Percentiles rank a stretch among this genome's conserved stretches.
These are phyloP conservation scores for Drosophila percnosoma DNA, from an alignment of 2,888 invertebrate genomes.

Conservation along the genomic window DNA sequence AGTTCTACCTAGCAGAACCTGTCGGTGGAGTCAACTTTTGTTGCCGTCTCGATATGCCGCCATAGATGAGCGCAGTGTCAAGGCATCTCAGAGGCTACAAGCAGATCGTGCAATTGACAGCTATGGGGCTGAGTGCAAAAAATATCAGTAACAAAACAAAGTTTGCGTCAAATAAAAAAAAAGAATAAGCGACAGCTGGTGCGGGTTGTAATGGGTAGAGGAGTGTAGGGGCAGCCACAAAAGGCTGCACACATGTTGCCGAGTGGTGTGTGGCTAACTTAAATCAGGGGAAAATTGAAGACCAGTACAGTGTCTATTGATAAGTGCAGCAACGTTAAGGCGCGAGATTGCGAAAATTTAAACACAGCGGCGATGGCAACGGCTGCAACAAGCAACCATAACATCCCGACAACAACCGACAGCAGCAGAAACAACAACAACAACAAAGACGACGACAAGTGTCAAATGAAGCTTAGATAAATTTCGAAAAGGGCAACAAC, in stretches of 20 bases:
- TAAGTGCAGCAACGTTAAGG: constrained; percentile 75
- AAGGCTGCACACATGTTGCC: constrained; percentile 36
- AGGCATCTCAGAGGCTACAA: constrained; percentile 27
- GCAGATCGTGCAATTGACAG: constrained; percentile 69
- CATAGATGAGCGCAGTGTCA: constrained; percentile 38
- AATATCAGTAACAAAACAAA: constrained; percentile 30
- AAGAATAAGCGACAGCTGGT: constrained; percentile 12
- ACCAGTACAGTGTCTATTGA: constrained; percentile 70
- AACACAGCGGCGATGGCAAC: constrained; percentile 46
- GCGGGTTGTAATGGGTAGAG: not conserved
- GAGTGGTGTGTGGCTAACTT: constrained; percentile 59
- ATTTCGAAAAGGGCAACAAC: constrained; percentile 76
- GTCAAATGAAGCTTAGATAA: constrained; percentile 78
- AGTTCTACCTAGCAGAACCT: constrained; percentile 15
- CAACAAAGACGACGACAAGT: constrained; percentile 65
- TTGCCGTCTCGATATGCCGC: constrained; percentile 37
- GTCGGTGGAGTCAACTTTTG: constrained; percentile 29
- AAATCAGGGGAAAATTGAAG: constrained; percentile 76
- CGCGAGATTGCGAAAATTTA: constrained; percentile 77
- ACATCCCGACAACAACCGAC: constrained; percentile 4
- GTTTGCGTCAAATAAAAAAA: constrained; percentile 53
- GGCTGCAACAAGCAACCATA: constrained; percentile 37
- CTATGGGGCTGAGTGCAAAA: constrained; percentile 27
- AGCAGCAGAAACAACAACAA: constrained; percentile 33
- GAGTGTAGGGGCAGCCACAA: constrained; percentile 2